These are phyloP conservation scores for Cromileptes altivelis DNA, from an alignment of 2,113 vertebrate species.

Conservation along the genomic window DNA sequence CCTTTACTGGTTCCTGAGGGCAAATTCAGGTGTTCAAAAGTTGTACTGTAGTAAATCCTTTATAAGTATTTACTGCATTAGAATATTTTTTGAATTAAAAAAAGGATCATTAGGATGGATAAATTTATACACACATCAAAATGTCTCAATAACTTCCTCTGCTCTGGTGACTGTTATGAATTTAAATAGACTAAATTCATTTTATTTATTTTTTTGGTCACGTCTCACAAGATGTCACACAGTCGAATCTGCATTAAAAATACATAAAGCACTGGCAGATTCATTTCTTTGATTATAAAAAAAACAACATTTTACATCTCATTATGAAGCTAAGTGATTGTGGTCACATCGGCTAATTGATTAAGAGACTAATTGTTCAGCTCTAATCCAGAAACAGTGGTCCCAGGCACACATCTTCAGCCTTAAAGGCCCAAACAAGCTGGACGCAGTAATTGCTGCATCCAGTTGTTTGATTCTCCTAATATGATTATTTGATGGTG, in stretches of 20 bases:
- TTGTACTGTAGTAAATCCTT: neutral
- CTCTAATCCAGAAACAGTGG: constrained; percentile 34
- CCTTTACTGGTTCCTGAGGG: too few species aligned
- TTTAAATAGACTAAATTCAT: neutral
- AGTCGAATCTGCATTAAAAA: constrained; percentile 1
- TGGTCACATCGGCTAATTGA: constrained; percentile 35
- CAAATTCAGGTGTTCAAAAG: too few species aligned
- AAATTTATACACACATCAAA: neutral
- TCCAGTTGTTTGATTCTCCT: constrained; percentile 51
- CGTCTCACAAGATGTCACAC: neutral
- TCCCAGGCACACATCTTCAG: constrained; percentile 3
- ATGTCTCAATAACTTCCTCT: neutral
- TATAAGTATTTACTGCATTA: neutral
- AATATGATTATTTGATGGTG: constrained; percentile 55
- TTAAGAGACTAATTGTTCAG: constrained; percentile 38
- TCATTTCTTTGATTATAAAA: constrained; percentile 5
- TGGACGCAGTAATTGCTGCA: constrained; percentile 34
- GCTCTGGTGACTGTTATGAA: neutral
- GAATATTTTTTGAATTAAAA: too few species aligned
- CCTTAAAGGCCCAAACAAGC: constrained; percentile 11
- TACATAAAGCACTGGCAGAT: neutral
- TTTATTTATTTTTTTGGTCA: neutral
- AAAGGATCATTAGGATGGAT: neutral
- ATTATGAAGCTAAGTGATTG: constrained; percentile 12
- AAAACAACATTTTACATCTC: constrained; percentile 36